Percentiles rank a stretch among this genome's conserved stretches.
Conservation (phyloP, 2,113 vertebrate species). For the Catharus minimus region DNA sequence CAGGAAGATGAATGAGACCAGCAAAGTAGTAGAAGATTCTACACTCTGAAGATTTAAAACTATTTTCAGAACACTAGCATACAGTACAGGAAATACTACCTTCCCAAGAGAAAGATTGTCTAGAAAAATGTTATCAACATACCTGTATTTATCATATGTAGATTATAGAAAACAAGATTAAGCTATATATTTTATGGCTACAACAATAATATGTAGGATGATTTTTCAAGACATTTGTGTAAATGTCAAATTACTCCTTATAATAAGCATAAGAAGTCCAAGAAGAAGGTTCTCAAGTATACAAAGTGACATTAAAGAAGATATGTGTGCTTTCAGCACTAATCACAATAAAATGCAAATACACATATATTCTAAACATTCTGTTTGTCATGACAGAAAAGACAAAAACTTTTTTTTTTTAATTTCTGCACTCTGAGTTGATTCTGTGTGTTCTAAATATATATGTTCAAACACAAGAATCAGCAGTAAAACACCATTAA, state of each 20-base stretch:
- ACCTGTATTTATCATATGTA: slow-evolving; percentile 18
- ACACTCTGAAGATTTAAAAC: neutral
- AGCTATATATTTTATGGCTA: neutral
- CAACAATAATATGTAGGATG: neutral
- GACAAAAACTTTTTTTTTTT: neutral
- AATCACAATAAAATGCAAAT: neutral
- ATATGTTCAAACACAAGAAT: neutral
- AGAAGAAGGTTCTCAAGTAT: neutral
- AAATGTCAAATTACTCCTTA: neutral
- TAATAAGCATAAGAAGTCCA: neutral
- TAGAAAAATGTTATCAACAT: slow-evolving; percentile 13
- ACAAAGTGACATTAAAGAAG: neutral
- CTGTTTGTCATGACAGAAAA: neutral
- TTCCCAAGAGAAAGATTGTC: neutral
- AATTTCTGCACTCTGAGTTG: neutral
- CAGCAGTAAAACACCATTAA: neutral
- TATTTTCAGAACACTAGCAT: neutral
- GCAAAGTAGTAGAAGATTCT: neutral
- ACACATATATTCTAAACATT: neutral
- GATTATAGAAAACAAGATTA: slow-evolving; percentile 25
- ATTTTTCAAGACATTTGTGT: slow-evolving; percentile 30
- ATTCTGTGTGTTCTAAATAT: neutral
- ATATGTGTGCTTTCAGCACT: neutral
- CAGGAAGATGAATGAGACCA: neutral
- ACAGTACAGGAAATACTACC: neutral